Percentiles rank a stretch among this genome's conserved stretches.
Evolutionary conservation across 2,113 vertebrate genomes (phyloP).

Genomic region (Pangasianodon gigas): DNA sequence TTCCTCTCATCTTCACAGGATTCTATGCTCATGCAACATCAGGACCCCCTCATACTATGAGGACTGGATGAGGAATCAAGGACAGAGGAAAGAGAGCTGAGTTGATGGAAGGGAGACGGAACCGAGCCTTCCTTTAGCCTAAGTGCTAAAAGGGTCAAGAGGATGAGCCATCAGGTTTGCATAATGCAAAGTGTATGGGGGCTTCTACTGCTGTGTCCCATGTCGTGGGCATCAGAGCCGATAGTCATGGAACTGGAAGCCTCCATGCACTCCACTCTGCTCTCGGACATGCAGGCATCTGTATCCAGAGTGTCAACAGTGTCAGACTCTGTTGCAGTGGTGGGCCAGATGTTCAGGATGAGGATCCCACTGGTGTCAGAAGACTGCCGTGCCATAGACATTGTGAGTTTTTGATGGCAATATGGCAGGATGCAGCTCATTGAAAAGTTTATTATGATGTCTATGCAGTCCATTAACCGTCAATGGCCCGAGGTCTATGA

Average conservation of each 20-base stretch:
- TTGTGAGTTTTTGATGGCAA: slow-evolving; percentile 26
- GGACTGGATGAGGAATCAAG: slow-evolving; percentile 11
- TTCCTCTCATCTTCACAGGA: background rate
- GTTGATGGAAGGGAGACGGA: slow-evolving; percentile 15
- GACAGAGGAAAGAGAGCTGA: slow-evolving; percentile 22
- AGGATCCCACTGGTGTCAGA: slow-evolving; percentile 79
- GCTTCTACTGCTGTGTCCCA: slow-evolving; percentile 61
- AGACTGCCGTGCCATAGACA: slow-evolving; percentile 64
- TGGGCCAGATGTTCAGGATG: slow-evolving; percentile 86
- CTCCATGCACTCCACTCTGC: slow-evolving; percentile 86
- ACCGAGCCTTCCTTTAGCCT: slow-evolving; percentile 30
- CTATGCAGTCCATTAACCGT: background rate
- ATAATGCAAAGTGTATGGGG: slow-evolving; percentile 60
- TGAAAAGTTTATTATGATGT: background rate
- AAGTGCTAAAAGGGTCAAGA: slow-evolving; percentile 24
- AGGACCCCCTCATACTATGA: background rate
- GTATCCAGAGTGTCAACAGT: slow-evolving; percentile 65
- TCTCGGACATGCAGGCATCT: slow-evolving; percentile 75
- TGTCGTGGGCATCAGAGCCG: slow-evolving; percentile 68
- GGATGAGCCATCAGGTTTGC: slow-evolving; percentile 34
- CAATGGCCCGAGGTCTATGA: background rate
- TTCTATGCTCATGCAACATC: slow-evolving; percentile 1
- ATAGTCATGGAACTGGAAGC: slow-evolving; percentile 85
- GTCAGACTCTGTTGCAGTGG: slow-evolving; percentile 83
- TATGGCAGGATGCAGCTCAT: background rate